A percentile compares a stretch with the other conserved stretches of the same genome.
phyloP scores from a whole-genome alignment of 2,797 vertebrate species.

The Cichlasoma orientale region DNA sequence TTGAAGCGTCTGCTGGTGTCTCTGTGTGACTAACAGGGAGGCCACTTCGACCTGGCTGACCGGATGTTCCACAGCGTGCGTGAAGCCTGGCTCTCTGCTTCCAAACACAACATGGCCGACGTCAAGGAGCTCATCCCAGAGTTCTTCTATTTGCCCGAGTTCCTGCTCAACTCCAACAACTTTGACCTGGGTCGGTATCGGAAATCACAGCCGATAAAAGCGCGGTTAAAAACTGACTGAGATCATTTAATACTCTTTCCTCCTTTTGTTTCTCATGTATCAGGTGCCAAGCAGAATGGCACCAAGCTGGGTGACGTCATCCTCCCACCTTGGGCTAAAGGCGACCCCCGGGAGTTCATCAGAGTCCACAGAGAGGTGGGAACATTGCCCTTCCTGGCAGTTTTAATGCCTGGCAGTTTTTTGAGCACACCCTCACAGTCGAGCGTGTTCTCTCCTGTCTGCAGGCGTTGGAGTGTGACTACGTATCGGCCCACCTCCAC shows the following conservation, averaged over 20 bases:
- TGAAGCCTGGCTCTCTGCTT: constrained; percentile 95
- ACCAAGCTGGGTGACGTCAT: constrained; percentile 94
- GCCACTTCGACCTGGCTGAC: constrained; percentile 98
- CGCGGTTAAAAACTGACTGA: background rate
- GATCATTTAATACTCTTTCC: background rate
- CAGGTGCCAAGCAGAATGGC: constrained; percentile 97
- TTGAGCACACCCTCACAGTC: background rate
- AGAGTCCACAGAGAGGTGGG: constrained; percentile 93
- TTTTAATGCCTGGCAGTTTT: no score
- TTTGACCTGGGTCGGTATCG: constrained; percentile 90
- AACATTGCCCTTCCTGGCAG: accelerated
- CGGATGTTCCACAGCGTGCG: constrained; percentile 98
- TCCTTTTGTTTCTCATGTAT: background rate
- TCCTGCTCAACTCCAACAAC: constrained; percentile 97
- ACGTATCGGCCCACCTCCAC: constrained; percentile 95
- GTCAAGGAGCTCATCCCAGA: constrained; percentile 99
- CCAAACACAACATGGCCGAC: constrained; percentile 99
- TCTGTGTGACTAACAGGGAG: constrained; percentile 82
- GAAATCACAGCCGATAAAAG: accelerated
- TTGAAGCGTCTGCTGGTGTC: background rate
- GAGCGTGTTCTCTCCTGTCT: accelerated
- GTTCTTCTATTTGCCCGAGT: constrained; percentile 98
- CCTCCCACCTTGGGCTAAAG: constrained; percentile 96
- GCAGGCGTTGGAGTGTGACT: constrained; percentile 97
- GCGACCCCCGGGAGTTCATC: constrained; percentile 97